Evolutionary conservation across 1,140 invertebrate species (phyloP), one percentile per base, ranked within the genome.

Genomic region (Drosophila nasuta): DNA sequence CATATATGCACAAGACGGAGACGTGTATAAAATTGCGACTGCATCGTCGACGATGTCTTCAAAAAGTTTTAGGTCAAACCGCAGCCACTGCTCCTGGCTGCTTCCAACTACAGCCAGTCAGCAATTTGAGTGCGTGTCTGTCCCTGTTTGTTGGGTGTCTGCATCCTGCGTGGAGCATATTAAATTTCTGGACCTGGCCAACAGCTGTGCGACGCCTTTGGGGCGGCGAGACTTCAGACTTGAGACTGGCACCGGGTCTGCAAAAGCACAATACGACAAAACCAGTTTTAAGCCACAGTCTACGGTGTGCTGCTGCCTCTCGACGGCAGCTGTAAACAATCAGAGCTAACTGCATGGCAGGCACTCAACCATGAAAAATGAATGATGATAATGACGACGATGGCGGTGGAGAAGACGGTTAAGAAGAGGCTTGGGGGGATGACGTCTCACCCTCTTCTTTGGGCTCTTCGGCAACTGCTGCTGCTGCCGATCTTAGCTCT

Each of bases 291-390:
- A 62, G 41, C 64, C 46, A 15, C 43, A 66, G 62, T 45, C 38
- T 65, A 38, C 17, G 2, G 17, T 20, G 1, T 20, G 17, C 17
- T 20, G 17, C 20, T 69, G 49, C 62, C 74, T 73, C 71, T 68
- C 33, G 85, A 86, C 82, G 83, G 83, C 83, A 88, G 85, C 85
- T 89, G 85, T 88, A 88, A 88, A 89, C 85, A 88, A 88, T 89
- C 85, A 85, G 74, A 88, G 85, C 81, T 78, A 89, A 88, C 85
- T 85, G 85, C 85, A 87, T 83, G 85, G 81, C 81, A 88, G 85
- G 85, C 85, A 88, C 85, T 88, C 81, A 88, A 75, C 85, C 85
- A 88, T 88, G 85, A 89, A 88, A 88, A 88, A 88, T 88, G 85
- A 88, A 88, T 88, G 81, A 88, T 88, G 85, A 88, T 88, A 78